phyloP scores from a whole-genome alignment of 2,888 invertebrate species.

The Drosophila peninsularis region DNA sequence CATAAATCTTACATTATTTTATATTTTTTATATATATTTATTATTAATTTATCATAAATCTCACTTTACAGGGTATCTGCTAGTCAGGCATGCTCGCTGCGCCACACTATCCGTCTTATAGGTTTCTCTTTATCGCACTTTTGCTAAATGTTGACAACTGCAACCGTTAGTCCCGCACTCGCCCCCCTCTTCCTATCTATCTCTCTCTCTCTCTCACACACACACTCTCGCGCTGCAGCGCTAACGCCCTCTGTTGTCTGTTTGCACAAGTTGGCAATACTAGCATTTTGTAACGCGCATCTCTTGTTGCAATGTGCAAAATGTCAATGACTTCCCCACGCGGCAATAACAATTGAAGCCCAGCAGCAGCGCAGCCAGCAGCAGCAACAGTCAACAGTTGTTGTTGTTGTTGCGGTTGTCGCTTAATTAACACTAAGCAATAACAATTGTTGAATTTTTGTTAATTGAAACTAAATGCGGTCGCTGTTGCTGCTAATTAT shows the following conservation, averaged over 20 bases:
- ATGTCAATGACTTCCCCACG: conserved; percentile 66
- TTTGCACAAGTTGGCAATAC: conserved; percentile 56
- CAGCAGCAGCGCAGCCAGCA: conserved; percentile 35
- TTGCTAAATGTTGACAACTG: conserved; percentile 39
- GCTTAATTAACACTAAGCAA: conserved; percentile 60
- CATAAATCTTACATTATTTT: neutral
- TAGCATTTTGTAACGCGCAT: conserved; percentile 55
- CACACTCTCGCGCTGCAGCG: neutral
- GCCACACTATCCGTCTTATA: neutral
- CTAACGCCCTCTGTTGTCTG: conserved; percentile 20
- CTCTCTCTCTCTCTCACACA: neutral
- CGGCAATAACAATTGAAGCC: conserved; percentile 63
- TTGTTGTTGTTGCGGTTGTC: conserved; percentile 29
- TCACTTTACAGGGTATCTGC: neutral
- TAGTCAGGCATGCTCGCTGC: neutral
- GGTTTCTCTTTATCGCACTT: conserved; percentile 32
- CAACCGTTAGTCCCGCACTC: neutral
- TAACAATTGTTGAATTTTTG: conserved; percentile 54
- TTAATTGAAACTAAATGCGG: conserved; percentile 73
- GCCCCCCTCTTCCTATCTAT: no score
- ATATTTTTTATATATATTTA: neutral
- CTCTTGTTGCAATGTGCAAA: conserved; percentile 56
- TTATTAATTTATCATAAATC: neutral
- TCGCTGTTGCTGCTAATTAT: conserved; percentile 64
- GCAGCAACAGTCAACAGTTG: conserved; percentile 18